phyloP scores from a whole-genome alignment of 2,113 vertebrate genomes.

The Tetrax tetrax region DNA sequence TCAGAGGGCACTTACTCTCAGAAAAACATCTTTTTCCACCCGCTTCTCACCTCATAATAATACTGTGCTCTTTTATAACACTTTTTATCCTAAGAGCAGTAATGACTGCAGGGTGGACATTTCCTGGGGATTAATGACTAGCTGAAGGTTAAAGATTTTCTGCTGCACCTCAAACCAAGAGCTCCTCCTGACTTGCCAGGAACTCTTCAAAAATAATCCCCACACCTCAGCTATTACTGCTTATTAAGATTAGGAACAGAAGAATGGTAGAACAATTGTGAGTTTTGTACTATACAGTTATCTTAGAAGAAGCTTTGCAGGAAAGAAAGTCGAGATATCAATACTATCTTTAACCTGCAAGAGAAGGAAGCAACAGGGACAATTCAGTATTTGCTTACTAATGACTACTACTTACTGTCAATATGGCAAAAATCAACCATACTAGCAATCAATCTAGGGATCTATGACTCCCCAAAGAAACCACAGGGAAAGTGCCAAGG shows the following conservation, averaged over 20 bases:
- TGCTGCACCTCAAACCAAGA: conserved; percentile 16
- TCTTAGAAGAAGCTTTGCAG: neutral
- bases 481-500: neutral
- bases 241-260: neutral
- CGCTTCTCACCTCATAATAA: neutral
- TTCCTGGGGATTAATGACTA: conserved; percentile 22
- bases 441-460: neutral
- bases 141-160: conserved; percentile 2
- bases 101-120: neutral
- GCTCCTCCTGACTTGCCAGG: neutral
- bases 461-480: neutral
- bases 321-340: neutral
- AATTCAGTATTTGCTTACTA: neutral
- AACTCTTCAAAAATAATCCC: neutral
- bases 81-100: neutral
- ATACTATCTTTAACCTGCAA: neutral
- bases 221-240: neutral
- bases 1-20: neutral
- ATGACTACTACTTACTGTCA: neutral
- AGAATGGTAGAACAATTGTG: neutral
- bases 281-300: neutral
- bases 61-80: neutral
- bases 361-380: neutral
- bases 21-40: neutral
- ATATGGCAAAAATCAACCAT: neutral